These are phyloP conservation scores for Micromussa lordhowensis DNA, from an alignment of 92 coral and sea anemone genomes.

Conservation along the genomic window DNA sequence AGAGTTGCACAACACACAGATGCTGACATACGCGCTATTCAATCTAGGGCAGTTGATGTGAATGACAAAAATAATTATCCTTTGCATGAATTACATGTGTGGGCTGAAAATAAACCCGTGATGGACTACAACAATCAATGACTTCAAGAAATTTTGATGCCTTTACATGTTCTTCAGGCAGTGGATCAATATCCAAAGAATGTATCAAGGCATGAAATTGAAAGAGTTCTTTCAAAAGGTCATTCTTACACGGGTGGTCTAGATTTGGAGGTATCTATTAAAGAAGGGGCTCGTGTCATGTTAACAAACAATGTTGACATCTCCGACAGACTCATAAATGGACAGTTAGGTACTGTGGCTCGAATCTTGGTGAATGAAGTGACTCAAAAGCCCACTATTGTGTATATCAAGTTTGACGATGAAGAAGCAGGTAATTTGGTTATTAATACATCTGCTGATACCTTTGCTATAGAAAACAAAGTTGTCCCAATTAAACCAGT, in stretches of 20 bases:
- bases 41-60: slow-evolving; percentile 43
- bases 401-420: slow-evolving; percentile 82
- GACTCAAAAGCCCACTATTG: slow-evolving; percentile 38
- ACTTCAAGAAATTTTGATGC: slow-evolving; percentile 43
- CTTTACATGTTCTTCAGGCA: slow-evolving; percentile 60
- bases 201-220: slow-evolving; percentile 70
- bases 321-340: slow-evolving; percentile 79
- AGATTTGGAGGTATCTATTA: slow-evolving; percentile 61
- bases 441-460: slow-evolving; percentile 33
- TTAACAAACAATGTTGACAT: slow-evolving; percentile 67
- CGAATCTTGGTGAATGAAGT: slow-evolving; percentile 1
- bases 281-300: slow-evolving; percentile 75
- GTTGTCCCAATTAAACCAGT: slow-evolving; percentile 76
- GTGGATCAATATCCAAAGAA: slow-evolving; percentile 63
- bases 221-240: slow-evolving; percentile 66
- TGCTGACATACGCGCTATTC: slow-evolving; percentile 58
- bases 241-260: slow-evolving; percentile 81
- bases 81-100: slow-evolving; percentile 58
- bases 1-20: slow-evolving; percentile 72
- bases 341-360: slow-evolving; percentile 76
- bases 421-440: slow-evolving; percentile 51
- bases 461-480: slow-evolving; percentile 61
- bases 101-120: too few species aligned
- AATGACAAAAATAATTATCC: slow-evolving; percentile 47
- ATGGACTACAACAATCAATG: slow-evolving; percentile 48